Evolutionary conservation across 2,888 invertebrate genomes (phyloP).

Genomic region (Odontomyia ornata): DNA sequence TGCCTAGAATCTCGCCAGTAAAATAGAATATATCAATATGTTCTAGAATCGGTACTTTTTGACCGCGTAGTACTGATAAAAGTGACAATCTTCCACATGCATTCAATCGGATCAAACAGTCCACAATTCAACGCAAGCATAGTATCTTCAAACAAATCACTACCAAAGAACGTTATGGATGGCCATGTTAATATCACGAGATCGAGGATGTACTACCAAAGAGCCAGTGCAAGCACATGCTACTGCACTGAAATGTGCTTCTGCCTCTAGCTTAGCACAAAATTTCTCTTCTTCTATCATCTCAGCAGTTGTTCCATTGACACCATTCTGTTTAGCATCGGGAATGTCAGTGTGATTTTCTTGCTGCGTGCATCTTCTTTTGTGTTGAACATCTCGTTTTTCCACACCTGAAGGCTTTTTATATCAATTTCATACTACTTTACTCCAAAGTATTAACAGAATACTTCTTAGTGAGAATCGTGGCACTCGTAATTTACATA

Average conservation of each 20-base stretch:
- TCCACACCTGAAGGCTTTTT: constrained; percentile 98
- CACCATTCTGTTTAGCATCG: constrained; percentile 72
- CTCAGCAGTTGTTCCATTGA: constrained; percentile 73
- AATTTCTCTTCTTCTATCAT: constrained; percentile 73
- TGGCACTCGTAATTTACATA: constrained; percentile 45
- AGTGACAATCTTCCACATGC: constrained; percentile 98
- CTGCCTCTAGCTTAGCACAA: constrained; percentile 86
- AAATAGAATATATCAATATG: constrained; percentile 98
- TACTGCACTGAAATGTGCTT: constrained; percentile 92
- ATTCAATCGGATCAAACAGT: constrained; percentile 94
- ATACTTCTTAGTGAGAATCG: constrained; percentile 43
- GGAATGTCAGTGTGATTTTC: constrained; percentile 65
- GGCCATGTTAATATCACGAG: constrained; percentile 95
- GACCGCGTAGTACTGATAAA: constrained; percentile 87
- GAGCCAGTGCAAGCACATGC: constrained; percentile 95
- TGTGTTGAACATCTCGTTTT: constrained; percentile 96
- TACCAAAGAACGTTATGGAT: constrained; percentile 98
- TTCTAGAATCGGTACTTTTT: constrained; percentile 95
- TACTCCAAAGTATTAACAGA: background rate
- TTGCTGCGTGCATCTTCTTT: constrained; percentile 87
- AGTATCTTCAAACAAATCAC: constrained; percentile 94
- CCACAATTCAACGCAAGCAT: constrained; percentile 97
- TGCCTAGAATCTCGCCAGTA: constrained; percentile 96
- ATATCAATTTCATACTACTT: background rate
- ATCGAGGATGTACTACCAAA: constrained; percentile 92